A percentile compares a stretch with the other conserved stretches of the same genome.
Conservation (phyloP, 2,888 invertebrate genomes). For the Pristionchus exspectatus region DNA sequence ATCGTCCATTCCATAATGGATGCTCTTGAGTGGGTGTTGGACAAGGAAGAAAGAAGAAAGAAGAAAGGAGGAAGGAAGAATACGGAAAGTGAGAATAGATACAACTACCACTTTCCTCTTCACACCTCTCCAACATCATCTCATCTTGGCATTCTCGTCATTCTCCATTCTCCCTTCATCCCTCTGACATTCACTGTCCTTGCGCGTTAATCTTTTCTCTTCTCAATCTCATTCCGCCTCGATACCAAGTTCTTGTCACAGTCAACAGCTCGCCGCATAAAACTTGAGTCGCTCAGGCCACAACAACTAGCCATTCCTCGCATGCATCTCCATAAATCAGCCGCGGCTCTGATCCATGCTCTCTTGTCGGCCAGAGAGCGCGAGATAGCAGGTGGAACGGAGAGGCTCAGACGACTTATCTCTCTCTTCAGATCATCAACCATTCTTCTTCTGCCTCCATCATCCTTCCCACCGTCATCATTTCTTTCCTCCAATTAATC, state of each 20-base stretch:
- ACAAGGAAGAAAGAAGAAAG: conserved; percentile 43
- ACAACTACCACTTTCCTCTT: not conserved
- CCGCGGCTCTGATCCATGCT: not conserved
- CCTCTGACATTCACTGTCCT: not conserved
- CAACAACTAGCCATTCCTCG: not conserved
- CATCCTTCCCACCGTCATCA: conserved; percentile 24
- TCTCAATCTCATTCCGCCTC: not conserved
- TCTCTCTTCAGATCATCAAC: not conserved
- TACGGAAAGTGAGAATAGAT: not conserved
- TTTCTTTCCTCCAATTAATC: conserved; percentile 28
- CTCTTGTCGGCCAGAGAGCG: not conserved
- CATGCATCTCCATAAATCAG: not conserved
- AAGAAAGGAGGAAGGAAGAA: conserved; percentile 54
- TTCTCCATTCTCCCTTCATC: not conserved
- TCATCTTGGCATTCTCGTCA: not conserved
- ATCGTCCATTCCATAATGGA: conserved; percentile 34
- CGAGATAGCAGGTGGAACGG: not conserved
- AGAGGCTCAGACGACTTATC: not conserved
- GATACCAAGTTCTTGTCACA: not conserved
- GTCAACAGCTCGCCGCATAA: not conserved
- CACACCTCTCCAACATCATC: not conserved
- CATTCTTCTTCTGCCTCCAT: conserved; percentile 5
- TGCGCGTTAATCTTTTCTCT: not conserved
- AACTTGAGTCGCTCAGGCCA: not conserved
- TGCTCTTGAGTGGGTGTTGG: conserved; percentile 33